Conservation (phyloP, 2,797 vertebrate genomes). For the Harpagifer antarcticus region DNA sequence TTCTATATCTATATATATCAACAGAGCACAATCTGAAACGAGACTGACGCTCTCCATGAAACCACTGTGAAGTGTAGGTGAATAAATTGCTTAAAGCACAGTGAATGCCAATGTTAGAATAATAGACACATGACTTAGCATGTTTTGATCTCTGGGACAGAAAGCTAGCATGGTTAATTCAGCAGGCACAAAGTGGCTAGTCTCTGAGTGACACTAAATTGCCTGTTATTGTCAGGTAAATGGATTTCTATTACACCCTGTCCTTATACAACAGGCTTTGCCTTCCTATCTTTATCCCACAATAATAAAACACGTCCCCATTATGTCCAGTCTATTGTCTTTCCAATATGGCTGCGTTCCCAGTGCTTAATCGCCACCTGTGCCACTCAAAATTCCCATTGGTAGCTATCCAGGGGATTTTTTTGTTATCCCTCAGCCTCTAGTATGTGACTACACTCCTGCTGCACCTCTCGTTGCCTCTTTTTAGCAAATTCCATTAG, state of each 20-base stretch:
- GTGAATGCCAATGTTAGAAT: constrained; percentile 3
- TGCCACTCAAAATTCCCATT: constrained; percentile 43
- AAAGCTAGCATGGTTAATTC: constrained; percentile 13
- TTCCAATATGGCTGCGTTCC: constrained; percentile 59
- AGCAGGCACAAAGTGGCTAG: constrained; percentile 38
- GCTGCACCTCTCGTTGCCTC: constrained; percentile 47
- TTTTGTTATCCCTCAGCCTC: constrained; percentile 43
- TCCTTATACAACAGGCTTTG: constrained; percentile 53
- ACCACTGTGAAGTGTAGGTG: constrained; percentile 13
- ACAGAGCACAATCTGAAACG: constrained; percentile 31
- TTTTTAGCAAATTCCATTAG: constrained; percentile 60
- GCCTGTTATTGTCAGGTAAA: constrained; percentile 62
- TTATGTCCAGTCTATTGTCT: constrained; percentile 65
- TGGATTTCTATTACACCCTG: constrained; percentile 56
- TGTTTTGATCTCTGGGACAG: constrained; percentile 36
- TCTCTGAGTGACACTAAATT: constrained; percentile 53
- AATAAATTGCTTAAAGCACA: constrained; percentile 2
- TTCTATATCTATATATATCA: constrained; percentile 17
- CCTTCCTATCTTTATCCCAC: constrained; percentile 55
- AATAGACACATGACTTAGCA: constrained; percentile 2
- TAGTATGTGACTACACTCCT: constrained; percentile 45
- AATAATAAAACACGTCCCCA: constrained; percentile 63
- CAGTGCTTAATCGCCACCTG: constrained; percentile 64
- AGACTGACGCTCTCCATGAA: constrained; percentile 36
- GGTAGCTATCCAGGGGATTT: constrained; percentile 34